Evolutionary conservation across 1,140 invertebrate genomes (phyloP), one percentile per base, ranked within the genome.

Genomic region (Heliconius himera): DNA sequence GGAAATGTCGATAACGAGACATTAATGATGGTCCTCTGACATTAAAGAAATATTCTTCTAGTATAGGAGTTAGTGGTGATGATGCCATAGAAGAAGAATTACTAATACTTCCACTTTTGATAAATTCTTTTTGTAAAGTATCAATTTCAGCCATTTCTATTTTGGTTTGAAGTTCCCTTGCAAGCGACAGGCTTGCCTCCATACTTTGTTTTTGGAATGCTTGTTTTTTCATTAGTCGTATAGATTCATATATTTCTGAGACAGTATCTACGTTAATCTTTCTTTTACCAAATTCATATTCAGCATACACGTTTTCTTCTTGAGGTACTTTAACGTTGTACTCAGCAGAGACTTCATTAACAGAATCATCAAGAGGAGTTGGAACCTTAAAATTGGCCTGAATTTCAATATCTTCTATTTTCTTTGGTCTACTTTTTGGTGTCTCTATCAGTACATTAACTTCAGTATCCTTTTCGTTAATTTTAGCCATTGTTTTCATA

Each of bases 321-420:
- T 90, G 0, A 86, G 60, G 60, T 5, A 16, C 60, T 29, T 29
- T 29, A 26, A 66, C 26, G 4, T 22, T 66, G 26, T 66, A 74
- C 11, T 83, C 84, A 73, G 87, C 88, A 73, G 78, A 89, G 74
- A 84, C 87, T 70, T 91, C 88, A 22, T 84, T 60, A 11, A 71
- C 11, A n/a, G 41, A 22, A 6, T 72, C 70, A 71, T 77, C 74
- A 13, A 46, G n/a, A 6, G 70, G 41, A 18, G 76, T 33, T 60
- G 75, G 46, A 66, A 66, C 29, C 26, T 29, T 66, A 8, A 66
- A 66, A 66, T 29, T 66, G 4, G 60, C 60, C 26, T 66, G 22
- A 66, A 66, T 66, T 66, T 66, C 60, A 66, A 66, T 66, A 56
- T 85, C 80, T 22, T 66, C 71, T 66, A 83, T 77, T 78, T 81